phyloP scores from a whole-genome alignment of 2,797 vertebrate species.

The Cossypha niveicapilla region DNA sequence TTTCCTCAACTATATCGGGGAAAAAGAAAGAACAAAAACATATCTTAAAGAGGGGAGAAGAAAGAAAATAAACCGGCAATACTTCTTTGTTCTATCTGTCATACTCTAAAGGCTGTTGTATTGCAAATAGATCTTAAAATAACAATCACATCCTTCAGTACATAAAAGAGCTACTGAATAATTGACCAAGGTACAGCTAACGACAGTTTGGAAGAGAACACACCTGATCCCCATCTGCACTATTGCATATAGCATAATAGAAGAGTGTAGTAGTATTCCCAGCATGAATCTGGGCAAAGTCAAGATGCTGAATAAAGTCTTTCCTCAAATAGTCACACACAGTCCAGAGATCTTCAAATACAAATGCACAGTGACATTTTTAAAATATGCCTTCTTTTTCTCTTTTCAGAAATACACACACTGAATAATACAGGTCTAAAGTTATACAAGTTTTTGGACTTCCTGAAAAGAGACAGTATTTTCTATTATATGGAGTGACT shows the following conservation, averaged over 20 bases:
- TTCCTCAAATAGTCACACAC: background rate
- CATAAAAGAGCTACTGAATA: background rate
- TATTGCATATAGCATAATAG: background rate
- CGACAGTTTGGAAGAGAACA: background rate
- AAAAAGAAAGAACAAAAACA: background rate
- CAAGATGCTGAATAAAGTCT: background rate
- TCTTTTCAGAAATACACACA: background rate
- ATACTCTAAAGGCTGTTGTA: background rate
- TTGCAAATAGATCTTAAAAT: background rate
- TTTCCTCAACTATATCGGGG: conserved; percentile 84
- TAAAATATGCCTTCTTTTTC: background rate
- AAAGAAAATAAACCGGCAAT: background rate
- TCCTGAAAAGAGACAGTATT: background rate
- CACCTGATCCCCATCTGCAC: background rate
- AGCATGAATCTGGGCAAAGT: background rate
- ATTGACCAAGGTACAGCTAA: background rate
- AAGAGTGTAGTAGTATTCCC: background rate
- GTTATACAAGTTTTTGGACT: background rate
- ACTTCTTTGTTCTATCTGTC: background rate
- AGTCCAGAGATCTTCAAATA: background rate
- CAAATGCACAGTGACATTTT: background rate
- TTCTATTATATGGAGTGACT: background rate
- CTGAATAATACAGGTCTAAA: background rate
- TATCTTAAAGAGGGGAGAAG: background rate
- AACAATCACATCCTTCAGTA: background rate